A percentile compares a stretch with the other conserved stretches of the same genome.
These are phyloP conservation scores for Ammospiza caudacuta DNA, from an alignment of 2,113 vertebrate genomes.

Conservation along the genomic window DNA sequence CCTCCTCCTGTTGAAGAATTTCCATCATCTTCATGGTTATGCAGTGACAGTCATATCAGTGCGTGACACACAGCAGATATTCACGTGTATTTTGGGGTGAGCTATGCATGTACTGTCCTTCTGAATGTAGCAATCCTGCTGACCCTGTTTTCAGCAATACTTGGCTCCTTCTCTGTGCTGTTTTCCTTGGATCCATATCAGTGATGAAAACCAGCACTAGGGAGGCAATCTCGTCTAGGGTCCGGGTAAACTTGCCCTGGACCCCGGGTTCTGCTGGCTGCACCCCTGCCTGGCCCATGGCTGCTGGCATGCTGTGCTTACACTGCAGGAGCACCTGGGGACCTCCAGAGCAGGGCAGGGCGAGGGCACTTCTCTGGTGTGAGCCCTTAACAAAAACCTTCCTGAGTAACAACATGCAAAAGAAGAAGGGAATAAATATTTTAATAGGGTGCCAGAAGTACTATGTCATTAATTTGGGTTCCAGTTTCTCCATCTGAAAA, in stretches of 20 bases:
- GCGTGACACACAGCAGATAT: neutral
- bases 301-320: neutral
- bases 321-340: neutral
- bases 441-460: neutral
- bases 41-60: neutral
- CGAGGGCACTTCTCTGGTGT: neutral
- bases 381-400: neutral
- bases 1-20: neutral
- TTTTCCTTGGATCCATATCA: neutral
- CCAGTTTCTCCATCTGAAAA: neutral
- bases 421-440: neutral
- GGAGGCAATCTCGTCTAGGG: neutral
- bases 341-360: neutral
- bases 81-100: neutral
- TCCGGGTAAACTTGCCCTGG: neutral
- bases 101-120: neutral
- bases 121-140: neutral
- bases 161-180: neutral
- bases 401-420: neutral
- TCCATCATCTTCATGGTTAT: neutral
- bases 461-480: neutral
- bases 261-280: neutral
- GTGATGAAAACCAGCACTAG: neutral
- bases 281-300: neutral
- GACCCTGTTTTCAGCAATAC: neutral